A percentile compares a stretch with the other conserved stretches of the same genome.
These are phyloP conservation scores for Sericinus montela DNA, from an alignment of 2,888 invertebrate species.

Conservation along the genomic window DNA sequence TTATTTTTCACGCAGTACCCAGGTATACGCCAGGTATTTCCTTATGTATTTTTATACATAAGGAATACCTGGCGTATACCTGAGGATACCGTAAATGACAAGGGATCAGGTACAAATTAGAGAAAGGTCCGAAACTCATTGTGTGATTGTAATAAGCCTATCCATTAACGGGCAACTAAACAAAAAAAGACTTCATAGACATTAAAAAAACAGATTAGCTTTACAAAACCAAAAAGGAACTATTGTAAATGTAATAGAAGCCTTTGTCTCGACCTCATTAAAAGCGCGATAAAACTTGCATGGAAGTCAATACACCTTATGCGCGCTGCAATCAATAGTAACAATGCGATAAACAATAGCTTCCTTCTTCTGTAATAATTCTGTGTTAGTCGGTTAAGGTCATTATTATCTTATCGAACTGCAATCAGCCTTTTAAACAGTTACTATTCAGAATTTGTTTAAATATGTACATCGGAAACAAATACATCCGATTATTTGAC, in stretches of 20 bases:
- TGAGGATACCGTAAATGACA: no score
- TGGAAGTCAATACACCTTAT: background rate
- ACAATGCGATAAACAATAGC: constrained; percentile 5
- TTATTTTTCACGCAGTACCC: no score
- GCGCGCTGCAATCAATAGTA: constrained; percentile 5
- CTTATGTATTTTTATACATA: no score
- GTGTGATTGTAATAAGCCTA: no score
- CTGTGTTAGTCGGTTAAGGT: constrained; percentile 57
- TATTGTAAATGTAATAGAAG: background rate
- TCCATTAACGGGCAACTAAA: no score
- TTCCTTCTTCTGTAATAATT: constrained; percentile 23
- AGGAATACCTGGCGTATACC: no score
- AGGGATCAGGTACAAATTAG: no score
- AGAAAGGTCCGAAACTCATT: no score
- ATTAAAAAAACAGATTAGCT: no score
- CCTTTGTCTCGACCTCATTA: background rate
- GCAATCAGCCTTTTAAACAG: constrained; percentile 3
- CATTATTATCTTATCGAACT: constrained; percentile 43
- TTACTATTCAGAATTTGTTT: background rate
- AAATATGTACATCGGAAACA: background rate
- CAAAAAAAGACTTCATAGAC: no score
- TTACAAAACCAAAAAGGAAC: no score
- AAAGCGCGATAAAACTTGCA: background rate
- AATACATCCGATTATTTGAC: background rate
- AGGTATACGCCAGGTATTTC: no score